Percentiles rank a stretch among this genome's conserved stretches.
phyloP scores from a whole-genome alignment of 2,113 vertebrate genomes.

The Theristicus caerulescens region DNA sequence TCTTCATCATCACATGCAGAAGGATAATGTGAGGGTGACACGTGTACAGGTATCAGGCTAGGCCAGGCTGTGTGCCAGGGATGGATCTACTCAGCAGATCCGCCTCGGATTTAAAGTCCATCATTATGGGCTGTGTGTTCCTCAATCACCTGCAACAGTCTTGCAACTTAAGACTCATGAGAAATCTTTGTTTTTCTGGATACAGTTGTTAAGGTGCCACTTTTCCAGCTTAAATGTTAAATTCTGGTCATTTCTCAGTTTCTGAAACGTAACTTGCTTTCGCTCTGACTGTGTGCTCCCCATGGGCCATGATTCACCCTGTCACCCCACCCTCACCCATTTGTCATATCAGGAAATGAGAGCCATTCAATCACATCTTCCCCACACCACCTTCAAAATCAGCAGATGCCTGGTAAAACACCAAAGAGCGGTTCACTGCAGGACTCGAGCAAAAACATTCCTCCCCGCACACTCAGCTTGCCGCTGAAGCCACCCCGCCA shows the following conservation, averaged over 20 bases:
- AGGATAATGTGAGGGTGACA: not conserved
- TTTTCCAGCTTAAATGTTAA: not conserved
- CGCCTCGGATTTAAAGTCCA: rapidly evolving
- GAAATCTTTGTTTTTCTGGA: not conserved
- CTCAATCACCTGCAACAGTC: not conserved
- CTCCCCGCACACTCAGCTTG: rapidly evolving
- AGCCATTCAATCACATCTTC: not conserved
- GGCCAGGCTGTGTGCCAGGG: not conserved
- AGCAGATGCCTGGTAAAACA: not conserved
- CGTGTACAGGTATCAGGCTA: no score
- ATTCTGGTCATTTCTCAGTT: not conserved
- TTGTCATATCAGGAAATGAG: not conserved
- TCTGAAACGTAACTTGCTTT: not conserved
- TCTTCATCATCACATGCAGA: not conserved
- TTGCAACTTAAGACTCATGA: not conserved
- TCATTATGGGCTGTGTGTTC: rapidly evolving
- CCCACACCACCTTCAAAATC: not conserved
- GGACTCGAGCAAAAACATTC: rapidly evolving
- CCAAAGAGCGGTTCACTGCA: rapidly evolving
- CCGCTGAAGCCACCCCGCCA: not conserved
- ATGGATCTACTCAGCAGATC: not conserved
- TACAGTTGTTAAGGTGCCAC: not conserved
- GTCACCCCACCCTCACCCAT: not conserved
- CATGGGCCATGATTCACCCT: rapidly evolving
- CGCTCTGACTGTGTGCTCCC: not conserved